Percentiles rank a stretch among this genome's conserved stretches.
These are phyloP conservation scores for Drosophila borealis DNA, from an alignment of 2,888 invertebrate species.

Conservation along the genomic window DNA sequence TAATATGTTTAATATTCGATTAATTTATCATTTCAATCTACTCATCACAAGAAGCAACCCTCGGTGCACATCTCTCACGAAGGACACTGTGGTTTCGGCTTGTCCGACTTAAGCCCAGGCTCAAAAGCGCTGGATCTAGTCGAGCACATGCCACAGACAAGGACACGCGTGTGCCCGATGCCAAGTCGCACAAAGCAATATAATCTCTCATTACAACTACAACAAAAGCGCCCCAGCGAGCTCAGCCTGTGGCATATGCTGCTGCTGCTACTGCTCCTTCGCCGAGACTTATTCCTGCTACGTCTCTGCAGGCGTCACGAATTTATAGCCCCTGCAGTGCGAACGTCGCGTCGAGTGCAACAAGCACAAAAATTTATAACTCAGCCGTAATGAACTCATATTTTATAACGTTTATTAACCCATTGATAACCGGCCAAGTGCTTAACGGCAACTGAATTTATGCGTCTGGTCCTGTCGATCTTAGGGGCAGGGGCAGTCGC, in stretches of 20 bases:
- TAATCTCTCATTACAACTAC: conserved; percentile 78
- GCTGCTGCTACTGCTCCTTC: conserved; percentile 31
- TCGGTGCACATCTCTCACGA: neutral
- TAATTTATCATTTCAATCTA: conserved; percentile 46
- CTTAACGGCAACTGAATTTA: conserved; percentile 68
- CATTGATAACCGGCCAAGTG: conserved; percentile 77
- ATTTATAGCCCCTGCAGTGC: conserved; percentile 77
- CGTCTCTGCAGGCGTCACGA: conserved; percentile 63
- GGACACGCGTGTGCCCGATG: conserved; percentile 67
- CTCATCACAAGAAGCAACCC: conserved; percentile 23
- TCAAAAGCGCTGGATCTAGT: conserved; percentile 66
- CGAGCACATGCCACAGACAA: conserved; percentile 53
- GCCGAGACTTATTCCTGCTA: neutral
- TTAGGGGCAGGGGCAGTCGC: neutral
- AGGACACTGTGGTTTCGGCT: conserved; percentile 37
- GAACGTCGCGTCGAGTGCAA: conserved; percentile 59
- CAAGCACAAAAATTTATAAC: conserved; percentile 77
- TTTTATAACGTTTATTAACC: conserved; percentile 79
- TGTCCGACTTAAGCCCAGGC: conserved; percentile 55
- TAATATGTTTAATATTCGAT: conserved; percentile 28
- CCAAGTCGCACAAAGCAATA: conserved; percentile 76
- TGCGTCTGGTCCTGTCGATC: conserved; percentile 62
- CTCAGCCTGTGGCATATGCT: conserved; percentile 60
- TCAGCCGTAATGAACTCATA: conserved; percentile 78
- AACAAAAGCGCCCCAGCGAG: conserved; percentile 59